A percentile compares a stretch with the other conserved stretches of the same genome.
phyloP scores from a whole-genome alignment of 1,140 invertebrate genomes.

The Zeugodacus cucurbitae region DNA sequence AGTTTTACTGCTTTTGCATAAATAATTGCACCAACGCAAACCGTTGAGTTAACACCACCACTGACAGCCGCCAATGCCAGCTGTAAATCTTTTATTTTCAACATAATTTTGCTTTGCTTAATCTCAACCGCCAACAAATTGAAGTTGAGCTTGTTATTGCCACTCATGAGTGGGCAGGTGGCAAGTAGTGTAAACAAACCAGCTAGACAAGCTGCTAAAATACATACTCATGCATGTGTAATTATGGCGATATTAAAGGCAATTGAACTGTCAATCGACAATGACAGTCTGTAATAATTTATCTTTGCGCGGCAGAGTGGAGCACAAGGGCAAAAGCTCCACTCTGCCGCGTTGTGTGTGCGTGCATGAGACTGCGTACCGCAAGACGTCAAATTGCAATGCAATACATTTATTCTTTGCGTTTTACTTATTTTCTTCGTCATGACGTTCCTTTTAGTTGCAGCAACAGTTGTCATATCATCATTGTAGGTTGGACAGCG shows the following conservation, averaged over 20 bases:
- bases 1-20: background rate
- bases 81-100: background rate
- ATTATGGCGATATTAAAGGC: slow-evolving; percentile 6
- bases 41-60: background rate
- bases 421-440: background rate
- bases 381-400: background rate
- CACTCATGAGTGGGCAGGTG: background rate
- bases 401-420: background rate
- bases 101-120: background rate
- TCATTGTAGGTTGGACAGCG: background rate
- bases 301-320: background rate
- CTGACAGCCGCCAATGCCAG: background rate
- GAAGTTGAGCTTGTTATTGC: background rate
- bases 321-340: background rate
- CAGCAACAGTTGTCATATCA: background rate
- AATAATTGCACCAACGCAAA: background rate
- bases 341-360: background rate
- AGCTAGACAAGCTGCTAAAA: background rate
- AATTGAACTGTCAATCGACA: slow-evolving; percentile 18
- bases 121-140: background rate
- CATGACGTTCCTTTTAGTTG: background rate
- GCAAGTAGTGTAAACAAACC: background rate
- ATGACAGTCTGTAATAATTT: background rate
- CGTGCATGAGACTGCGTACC: background rate
- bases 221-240: background rate